These are phyloP conservation scores for Chydorus sphaericus DNA, from an alignment of 2,888 invertebrate species.

Conservation along the genomic window DNA sequence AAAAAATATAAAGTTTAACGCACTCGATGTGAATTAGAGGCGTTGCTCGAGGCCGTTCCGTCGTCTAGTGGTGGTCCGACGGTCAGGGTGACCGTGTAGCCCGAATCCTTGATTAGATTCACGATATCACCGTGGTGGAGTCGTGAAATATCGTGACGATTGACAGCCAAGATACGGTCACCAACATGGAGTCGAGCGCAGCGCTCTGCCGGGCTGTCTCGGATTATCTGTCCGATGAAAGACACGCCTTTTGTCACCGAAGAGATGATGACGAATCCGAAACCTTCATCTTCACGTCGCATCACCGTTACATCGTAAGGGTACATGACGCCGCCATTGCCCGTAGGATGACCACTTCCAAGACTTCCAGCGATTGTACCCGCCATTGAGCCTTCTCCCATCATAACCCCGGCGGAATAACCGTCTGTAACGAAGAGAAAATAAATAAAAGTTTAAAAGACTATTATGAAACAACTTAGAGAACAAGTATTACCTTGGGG, in stretches of 20 bases:
- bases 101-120: slow-evolving; percentile 91
- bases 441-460: background rate
- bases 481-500: background rate
- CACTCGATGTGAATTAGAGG: slow-evolving; percentile 42
- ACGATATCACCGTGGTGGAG: slow-evolving; percentile 94
- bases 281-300: slow-evolving; percentile 84
- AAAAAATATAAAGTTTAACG: slow-evolving; percentile 19
- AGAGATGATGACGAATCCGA: slow-evolving; percentile 97
- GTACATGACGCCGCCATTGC: slow-evolving; percentile 22
- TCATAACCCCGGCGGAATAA: no score
- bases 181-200: slow-evolving; percentile 82
- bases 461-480: background rate
- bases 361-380: no score
- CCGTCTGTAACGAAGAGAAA: no score
- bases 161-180: slow-evolving; percentile 90
- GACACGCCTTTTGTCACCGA: slow-evolving; percentile 77
- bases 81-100: slow-evolving; percentile 72
- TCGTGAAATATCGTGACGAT: slow-evolving; percentile 76
- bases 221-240: slow-evolving; percentile 84
- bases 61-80: slow-evolving; percentile 51
- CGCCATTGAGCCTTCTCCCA: no score
- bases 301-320: slow-evolving; percentile 88
- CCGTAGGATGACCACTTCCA: background rate
- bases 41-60: slow-evolving; percentile 36
- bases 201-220: slow-evolving; percentile 87